phyloP scores from a whole-genome alignment of 30 jellyfish, hydroid and myxozoan genomes.

The Sanderia malayensis region DNA sequence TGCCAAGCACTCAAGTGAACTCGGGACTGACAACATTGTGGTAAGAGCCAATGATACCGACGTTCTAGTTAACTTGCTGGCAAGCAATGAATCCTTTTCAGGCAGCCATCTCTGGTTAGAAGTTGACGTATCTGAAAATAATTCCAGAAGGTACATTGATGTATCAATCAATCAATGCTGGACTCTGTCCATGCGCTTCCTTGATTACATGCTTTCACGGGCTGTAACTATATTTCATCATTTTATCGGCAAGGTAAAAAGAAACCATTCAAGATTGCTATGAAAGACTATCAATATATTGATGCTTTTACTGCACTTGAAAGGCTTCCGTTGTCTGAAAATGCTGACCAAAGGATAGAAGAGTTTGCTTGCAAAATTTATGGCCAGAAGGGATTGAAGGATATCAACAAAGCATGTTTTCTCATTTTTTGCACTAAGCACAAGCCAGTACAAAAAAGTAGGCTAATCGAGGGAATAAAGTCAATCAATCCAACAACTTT shows the following conservation, averaged over 20 bases:
- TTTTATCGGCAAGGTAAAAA: not conserved
- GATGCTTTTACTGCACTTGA: not conserved
- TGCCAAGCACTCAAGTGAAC: not conserved
- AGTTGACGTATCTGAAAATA: not conserved
- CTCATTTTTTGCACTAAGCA: not conserved
- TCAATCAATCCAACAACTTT: not conserved
- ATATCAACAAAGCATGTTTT: not conserved
- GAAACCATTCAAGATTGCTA: not conserved
- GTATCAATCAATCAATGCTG: not conserved
- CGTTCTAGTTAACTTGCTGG: not conserved
- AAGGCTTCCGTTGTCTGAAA: not conserved
- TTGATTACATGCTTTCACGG: too few relatives aligned
- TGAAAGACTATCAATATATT: not conserved
- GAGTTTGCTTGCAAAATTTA: not conserved
- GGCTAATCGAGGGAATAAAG: not conserved
- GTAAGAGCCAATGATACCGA: not conserved
- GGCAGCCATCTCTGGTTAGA: not conserved
- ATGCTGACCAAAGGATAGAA: not conserved
- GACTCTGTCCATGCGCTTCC: not conserved
- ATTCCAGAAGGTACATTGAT: not conserved
- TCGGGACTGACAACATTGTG: slow-evolving; percentile 1
- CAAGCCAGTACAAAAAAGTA: not conserved
- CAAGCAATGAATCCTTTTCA: not conserved
- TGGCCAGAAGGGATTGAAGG: slow-evolving; percentile 1
- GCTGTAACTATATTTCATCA: not conserved